Base-by-base conservation (phyloP, 2,888 invertebrate species). In the Muschampia plurimacula region DNA sequence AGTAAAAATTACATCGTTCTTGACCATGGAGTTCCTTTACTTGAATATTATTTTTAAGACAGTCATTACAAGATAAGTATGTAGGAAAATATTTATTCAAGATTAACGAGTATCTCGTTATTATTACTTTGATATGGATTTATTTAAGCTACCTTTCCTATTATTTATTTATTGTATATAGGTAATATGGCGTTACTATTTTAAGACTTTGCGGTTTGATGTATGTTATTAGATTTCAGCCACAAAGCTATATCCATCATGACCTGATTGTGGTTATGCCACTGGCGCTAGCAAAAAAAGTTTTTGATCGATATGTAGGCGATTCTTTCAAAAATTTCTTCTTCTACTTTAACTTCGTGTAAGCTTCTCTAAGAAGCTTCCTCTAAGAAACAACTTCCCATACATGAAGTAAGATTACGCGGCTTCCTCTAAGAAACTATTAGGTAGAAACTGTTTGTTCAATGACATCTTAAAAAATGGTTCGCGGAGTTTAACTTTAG, bases 211-310 rank as follows among this genome's bases (percentile, higher is more conserved):
- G 85, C 78, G 86, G 84, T 82, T 83, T 80, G 81, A 80, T 83
- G 81, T 81, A 77, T 74, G 87, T 87, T 88, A 92, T 84, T 80
- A 78, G 81, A 88, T 84, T 83, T 82, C 69, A 75, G 83, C 89
- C 89, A 80, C 90, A 84, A 84, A 86, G 84, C 84, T 84, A 84
- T 78, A 84, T 80, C 79, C 82, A 57, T 10, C 59, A 13, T 59
- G 88, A 86, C 84, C 90, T 83, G 83, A 81, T 86, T 90, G 91
- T 75, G 90, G 88, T 82, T 84, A 44, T 57, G 10, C n/a, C 39
- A 41, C 39, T 64, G 69, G 69, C 52, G 69, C 69, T 57, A 9
- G 46, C 46, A 46, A 10, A 46, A 46, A 46, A 46, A 46, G 46
- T 41, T 41, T 41, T 41, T 9, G 22, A 22, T 22, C 22, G 41